Evolutionary conservation across 2,797 vertebrate genomes (phyloP), one percentile per base, ranked within the genome.

Genomic region (Ctenopoma multispine): DNA sequence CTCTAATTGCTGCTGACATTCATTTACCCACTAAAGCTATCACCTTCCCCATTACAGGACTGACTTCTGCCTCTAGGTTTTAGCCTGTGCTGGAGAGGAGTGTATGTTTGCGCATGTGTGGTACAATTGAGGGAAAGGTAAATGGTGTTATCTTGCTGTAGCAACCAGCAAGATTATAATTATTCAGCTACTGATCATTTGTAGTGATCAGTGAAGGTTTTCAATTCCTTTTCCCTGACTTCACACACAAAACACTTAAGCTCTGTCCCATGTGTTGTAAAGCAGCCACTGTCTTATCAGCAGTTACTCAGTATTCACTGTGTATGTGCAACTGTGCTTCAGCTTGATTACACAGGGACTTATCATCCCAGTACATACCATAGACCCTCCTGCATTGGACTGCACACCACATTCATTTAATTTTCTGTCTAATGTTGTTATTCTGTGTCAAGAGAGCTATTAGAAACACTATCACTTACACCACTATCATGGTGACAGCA

Each of bases 1-100:
- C 87, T 93, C 91, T 94, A 93, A 94, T 95, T 94, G 92, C 90
- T 83, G 80, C 83, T 92, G 93, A 93, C 92, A 87, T 94, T 93
- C 89, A 92, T 93, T 93, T 92, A 92, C 80, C 90, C 91, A 92
- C 88, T 81, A 91, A 90, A 84, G 81, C 87, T 90, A 91, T 87
- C 90, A 80, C 86, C 84, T 91, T 90, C 84, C 79, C 74, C 83
- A 82, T 91, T 88, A 91, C 86, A 86, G 63, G 53, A 72, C 72
- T 44, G 70, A 84, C 80, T 86, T 79, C 72, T 77, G 81, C 89
- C 79, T 88, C 67, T 43, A 53, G 62, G 80, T 78, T 79, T 83
- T 38, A 80, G 80, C 54, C 59, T 81, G 59, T 1, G 49, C 74
- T 9, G 29, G 58, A 68, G 63, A 63, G 70, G 44, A 54, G 24